Evolutionary conservation across 2,888 invertebrate genomes (phyloP).

Genomic region (Synanthedon formicaeformis): DNA sequence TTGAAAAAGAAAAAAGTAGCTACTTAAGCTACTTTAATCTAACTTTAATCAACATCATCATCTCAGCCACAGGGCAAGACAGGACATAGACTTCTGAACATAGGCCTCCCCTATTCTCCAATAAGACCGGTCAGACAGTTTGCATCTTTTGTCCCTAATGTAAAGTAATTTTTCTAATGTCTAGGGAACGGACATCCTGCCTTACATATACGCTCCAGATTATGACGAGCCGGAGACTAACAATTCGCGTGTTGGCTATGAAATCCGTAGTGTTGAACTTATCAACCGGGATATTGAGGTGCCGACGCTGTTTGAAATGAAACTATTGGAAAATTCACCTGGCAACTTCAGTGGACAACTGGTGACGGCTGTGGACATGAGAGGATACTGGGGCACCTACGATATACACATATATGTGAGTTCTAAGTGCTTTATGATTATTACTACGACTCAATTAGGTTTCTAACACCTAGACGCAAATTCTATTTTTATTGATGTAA

Average conservation of each 20-base stretch:
- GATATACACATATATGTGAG: conserved; percentile 60
- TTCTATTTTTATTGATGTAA: no score
- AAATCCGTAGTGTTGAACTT: conserved; percentile 36
- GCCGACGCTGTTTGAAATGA: conserved; percentile 37
- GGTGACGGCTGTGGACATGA: conserved; percentile 46
- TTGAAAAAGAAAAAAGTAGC: no score
- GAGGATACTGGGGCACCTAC: conserved; percentile 71
- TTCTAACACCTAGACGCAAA: no score
- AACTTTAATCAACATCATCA: no score
- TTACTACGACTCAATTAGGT: no score
- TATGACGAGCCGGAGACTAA: conserved; percentile 63
- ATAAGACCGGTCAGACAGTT: no score
- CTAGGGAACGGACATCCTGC: conserved; percentile 23
- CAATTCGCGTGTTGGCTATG: conserved; percentile 67
- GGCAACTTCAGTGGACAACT: conserved; percentile 48
- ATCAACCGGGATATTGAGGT: conserved; percentile 32
- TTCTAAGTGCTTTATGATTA: conserved; percentile 2
- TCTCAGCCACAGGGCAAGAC: no score
- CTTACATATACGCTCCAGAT: conserved; percentile 58
- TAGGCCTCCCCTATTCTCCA: no score
- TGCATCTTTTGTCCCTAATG: no score
- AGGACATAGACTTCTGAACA: no score
- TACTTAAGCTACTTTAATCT: no score
- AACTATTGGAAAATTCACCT: conserved; percentile 18
- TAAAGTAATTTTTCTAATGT: background rate